A percentile compares a stretch with the other conserved stretches of the same genome.
These are phyloP conservation scores for Dascyllus trimaculatus DNA, from an alignment of 2,113 vertebrate species.

Conservation along the genomic window DNA sequence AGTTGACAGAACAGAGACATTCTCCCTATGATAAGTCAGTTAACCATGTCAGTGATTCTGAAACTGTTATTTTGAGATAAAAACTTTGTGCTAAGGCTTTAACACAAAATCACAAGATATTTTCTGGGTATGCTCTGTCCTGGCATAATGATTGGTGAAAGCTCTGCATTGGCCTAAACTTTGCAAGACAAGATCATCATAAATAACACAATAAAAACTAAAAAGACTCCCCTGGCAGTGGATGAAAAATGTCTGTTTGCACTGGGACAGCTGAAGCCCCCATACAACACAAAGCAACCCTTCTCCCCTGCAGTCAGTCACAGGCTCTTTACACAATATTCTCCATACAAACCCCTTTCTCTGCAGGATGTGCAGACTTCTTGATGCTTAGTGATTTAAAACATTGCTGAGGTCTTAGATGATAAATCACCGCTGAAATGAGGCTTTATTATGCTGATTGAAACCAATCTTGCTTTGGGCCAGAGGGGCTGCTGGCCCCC, in stretches of 20 bases:
- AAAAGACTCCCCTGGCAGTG: background rate
- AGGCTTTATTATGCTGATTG: slow-evolving; percentile 26
- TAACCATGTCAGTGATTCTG: no score
- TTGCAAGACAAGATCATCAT: background rate
- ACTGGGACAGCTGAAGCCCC: background rate
- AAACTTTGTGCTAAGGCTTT: no score
- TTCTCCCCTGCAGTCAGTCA: background rate
- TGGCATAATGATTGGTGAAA: background rate
- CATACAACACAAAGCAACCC: background rate
- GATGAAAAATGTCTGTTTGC: background rate
- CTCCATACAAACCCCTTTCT: slow-evolving; percentile 5
- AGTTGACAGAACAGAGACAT: no score
- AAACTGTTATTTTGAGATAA: no score
- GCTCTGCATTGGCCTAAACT: background rate
- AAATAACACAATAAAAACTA: background rate
- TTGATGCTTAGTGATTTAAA: slow-evolving; percentile 27
- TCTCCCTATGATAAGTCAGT: no score
- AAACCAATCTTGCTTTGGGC: slow-evolving; percentile 38
- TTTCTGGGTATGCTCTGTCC: no score
- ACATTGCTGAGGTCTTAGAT: background rate
- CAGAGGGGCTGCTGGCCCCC: background rate
- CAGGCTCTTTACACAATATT: slow-evolving; percentile 1
- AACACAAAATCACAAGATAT: no score
- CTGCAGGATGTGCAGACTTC: background rate
- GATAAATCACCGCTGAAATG: slow-evolving; percentile 11